Conservation (phyloP, 2,888 invertebrate species). For the Tridacna crocea region DNA sequence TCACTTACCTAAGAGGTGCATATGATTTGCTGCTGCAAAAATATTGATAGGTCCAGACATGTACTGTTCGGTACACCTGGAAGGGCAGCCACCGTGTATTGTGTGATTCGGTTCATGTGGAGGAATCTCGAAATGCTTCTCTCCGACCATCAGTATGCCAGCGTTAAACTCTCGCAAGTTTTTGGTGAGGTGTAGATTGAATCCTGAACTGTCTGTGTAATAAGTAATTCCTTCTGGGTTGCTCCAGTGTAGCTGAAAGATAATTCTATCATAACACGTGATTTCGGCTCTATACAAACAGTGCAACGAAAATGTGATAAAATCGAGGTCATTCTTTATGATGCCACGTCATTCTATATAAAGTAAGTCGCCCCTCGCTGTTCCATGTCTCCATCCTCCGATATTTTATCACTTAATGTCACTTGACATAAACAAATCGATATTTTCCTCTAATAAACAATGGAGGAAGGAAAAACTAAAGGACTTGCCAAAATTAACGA, state of each 20-base stretch:
- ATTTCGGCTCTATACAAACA: too few relatives aligned
- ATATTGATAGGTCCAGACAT: conserved; percentile 36
- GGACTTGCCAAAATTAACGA: too few relatives aligned
- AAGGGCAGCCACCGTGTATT: conserved; percentile 28
- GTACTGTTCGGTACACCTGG: conserved; percentile 27
- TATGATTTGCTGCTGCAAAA: conserved; percentile 37
- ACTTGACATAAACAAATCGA: too few relatives aligned
- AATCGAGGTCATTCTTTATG: not conserved
- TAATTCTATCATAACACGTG: not conserved
- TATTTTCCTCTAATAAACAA: too few relatives aligned
- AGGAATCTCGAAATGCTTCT: conserved; percentile 66
- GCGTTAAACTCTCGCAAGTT: conserved; percentile 66
- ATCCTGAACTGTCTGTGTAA: conserved; percentile 69
- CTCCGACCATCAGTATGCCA: conserved; percentile 66
- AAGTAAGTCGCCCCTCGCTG: not conserved
- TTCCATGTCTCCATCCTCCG: too few relatives aligned
- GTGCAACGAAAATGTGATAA: not conserved
- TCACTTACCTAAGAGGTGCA: conserved; percentile 47
- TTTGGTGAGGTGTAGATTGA: conserved; percentile 66
- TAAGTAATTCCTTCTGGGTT: conserved; percentile 59
- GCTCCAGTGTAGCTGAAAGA: conserved; percentile 72
- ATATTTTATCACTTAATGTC: too few relatives aligned
- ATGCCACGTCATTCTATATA: not conserved
- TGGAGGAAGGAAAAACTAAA: too few relatives aligned
- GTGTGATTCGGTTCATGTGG: conserved; percentile 39